Base-by-base conservation (phyloP, 2,113 vertebrate genomes). In the Siphamia tubifer region DNA sequence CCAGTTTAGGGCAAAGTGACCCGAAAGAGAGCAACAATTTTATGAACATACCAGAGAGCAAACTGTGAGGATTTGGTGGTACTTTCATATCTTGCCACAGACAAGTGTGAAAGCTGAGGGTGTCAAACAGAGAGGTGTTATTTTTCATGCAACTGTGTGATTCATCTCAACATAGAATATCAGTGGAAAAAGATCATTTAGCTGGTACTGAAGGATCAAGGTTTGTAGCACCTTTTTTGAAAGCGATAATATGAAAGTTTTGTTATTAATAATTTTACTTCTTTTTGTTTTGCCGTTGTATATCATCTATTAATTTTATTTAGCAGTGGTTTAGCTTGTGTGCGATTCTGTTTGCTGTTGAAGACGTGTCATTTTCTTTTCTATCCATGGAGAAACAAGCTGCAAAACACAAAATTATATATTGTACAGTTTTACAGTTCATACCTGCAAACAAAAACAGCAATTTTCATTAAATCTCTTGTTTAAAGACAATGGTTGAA, bases 21-120 rank as follows among this genome's bases (percentile, higher is more conserved):
- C 17, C 48, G 23, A 72, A 75, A 56, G 10, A 24, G 62, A 66
- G 65, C 57, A 78, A 38, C 55, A 32, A 65, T 79, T 51, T 44
- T 56, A 43, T 13, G 20, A 40, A 39, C 48, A 40, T 20, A 38
- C 19, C 27, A 56, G 11, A 65, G 44, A 62, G 23, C 4, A 44
- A 71, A 63, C 52, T 52, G 58, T 70, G 65, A 74, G 57, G 27
- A 39, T 40, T 82, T 70, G 73, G 35, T 65, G 63, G 24, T 77
- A 45, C 62, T 77, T 68, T 72, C 32, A 61, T 53, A 57, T 77
- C 47, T 64, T 58, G 57, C 49, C 48, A 36, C 44, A 54, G 16
- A 28, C 24, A 64, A 79, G 89, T 89, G 89, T 83, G 85, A 90
- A 87, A 85, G 64, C 51, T 27, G 85, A 74, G 71, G 74, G 86